Evolutionary conservation across 2,888 invertebrate genomes (phyloP), one percentile per base, ranked within the genome.

Genomic region (Lingula anatina): DNA sequence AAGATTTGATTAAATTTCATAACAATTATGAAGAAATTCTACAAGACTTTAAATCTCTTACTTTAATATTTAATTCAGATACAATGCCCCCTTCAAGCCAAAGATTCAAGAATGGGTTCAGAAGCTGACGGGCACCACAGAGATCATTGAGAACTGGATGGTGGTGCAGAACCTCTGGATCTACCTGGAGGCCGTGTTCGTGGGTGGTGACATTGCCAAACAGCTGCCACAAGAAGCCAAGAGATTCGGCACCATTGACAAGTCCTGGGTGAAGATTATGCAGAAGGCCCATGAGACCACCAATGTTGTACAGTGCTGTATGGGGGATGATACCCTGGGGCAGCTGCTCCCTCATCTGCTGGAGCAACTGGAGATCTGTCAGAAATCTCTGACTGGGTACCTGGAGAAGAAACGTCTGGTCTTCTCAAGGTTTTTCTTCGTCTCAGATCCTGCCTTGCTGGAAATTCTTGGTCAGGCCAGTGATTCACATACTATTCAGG

Each of bases 101-200:
- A 93, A 93, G 79, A 96, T 96, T 61, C 93, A 93, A 69, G 93
- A 93, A 71, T 96, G 95, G 96, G 86, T 95, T 1, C 85, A 86
- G 57, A 95, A 96, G 76, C 79, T 96, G 45, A 92, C 94, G 35
- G 94, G 92, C 65, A 95, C 95, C 0, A 95, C 95, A 75, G 96
- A 96, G 78, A 93, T 96, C 65, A 81, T 96, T 50, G 96, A 96
- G 76, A 83, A 94, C 53, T 96, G 96, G 96, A 80, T 96, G n/a
- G 80, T 94, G 2, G 96, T 96, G 0, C 96, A 96, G 78, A 96
- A 96, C 73, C 89, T 96, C 87, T 96, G 96, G 96, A 95, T 96
- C 2, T 96, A 96, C 71, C 80, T 96, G 31, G 96, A 96, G 77
- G 96, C 96, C 0, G 96, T 96, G 0, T 96, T 96, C 75, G 95